Percentiles rank a stretch among this genome's conserved stretches.
These are phyloP conservation scores for Phortica okadai DNA, from an alignment of 2,888 invertebrate species.

Conservation along the genomic window DNA sequence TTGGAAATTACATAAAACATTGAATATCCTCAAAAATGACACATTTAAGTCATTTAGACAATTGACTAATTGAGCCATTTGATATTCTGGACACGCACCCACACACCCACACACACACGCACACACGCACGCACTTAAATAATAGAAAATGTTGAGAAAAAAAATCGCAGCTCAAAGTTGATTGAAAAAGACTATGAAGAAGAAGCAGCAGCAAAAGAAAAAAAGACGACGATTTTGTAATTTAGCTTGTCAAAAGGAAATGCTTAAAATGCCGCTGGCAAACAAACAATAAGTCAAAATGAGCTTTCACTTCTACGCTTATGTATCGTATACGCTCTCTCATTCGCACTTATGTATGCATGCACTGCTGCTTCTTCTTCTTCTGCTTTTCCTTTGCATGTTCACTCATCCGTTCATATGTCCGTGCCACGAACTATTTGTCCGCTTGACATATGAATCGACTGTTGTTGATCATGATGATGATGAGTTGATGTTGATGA, in stretches of 20 bases:
- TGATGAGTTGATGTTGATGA: too few species aligned
- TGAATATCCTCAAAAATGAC: conserved; percentile 7
- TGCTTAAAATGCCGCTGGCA: conserved; percentile 53
- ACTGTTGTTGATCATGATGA: background rate
- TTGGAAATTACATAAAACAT: conserved; percentile 26
- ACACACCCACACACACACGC: background rate
- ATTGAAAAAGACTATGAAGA: too few species aligned
- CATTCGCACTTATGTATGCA: background rate
- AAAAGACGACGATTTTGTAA: conserved; percentile 40
- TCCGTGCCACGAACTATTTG: background rate
- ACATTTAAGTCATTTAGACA: conserved; percentile 5
- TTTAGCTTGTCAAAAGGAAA: conserved; percentile 54
- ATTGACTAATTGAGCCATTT: background rate
- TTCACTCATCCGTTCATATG: background rate
- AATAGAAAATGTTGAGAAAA: background rate
- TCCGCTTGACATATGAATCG: background rate
- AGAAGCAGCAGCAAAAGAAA: background rate
- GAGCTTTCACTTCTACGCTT: background rate
- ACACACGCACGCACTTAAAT: background rate
- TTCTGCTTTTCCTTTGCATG: background rate
- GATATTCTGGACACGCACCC: background rate
- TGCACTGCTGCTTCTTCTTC: too few species aligned
- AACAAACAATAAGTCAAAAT: conserved; percentile 30
- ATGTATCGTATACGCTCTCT: background rate
- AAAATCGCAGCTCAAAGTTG: too few species aligned